phyloP scores from a whole-genome alignment of 2,113 vertebrate genomes.

The Capra hircus region DNA sequence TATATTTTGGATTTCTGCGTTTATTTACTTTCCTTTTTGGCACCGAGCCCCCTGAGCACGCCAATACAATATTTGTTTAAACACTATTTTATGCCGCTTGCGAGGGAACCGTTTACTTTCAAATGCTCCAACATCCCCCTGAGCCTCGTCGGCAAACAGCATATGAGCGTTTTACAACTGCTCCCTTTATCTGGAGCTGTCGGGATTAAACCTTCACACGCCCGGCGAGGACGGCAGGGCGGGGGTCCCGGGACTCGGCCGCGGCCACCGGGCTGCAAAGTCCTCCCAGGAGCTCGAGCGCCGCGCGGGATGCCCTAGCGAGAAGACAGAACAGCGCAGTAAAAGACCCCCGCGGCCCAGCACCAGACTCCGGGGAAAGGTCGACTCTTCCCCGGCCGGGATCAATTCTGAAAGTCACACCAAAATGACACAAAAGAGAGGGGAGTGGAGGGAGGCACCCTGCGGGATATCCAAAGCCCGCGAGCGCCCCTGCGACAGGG shows the following conservation, averaged over 20 bases:
- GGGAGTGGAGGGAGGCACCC: background rate
- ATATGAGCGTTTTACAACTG: constrained; percentile 77
- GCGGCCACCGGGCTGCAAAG: background rate
- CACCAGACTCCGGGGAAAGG: background rate
- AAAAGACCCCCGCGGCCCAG: background rate
- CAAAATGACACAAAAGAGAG: background rate
- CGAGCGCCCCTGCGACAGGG: background rate
- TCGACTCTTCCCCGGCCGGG: background rate
- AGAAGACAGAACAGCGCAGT: background rate
- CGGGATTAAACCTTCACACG: constrained; percentile 69
- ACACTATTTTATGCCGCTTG: constrained; percentile 80
- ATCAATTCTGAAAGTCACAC: background rate
- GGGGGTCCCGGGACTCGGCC: background rate
- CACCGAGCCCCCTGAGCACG: constrained; percentile 76
- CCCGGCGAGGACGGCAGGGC: background rate
- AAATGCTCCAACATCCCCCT: constrained; percentile 79
- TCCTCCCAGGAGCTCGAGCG: background rate
- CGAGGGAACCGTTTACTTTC: constrained; percentile 80
- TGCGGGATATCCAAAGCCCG: background rate
- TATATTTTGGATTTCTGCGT: constrained; percentile 85
- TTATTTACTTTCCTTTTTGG: constrained; percentile 87
- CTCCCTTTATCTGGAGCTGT: constrained; percentile 72
- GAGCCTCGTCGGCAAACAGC: constrained; percentile 70
- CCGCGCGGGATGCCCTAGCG: background rate
- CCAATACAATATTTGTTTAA: constrained; percentile 86